Evolutionary conservation across 2,113 vertebrate species (phyloP).

Genomic region (Girardinichthys multiradiatus): DNA sequence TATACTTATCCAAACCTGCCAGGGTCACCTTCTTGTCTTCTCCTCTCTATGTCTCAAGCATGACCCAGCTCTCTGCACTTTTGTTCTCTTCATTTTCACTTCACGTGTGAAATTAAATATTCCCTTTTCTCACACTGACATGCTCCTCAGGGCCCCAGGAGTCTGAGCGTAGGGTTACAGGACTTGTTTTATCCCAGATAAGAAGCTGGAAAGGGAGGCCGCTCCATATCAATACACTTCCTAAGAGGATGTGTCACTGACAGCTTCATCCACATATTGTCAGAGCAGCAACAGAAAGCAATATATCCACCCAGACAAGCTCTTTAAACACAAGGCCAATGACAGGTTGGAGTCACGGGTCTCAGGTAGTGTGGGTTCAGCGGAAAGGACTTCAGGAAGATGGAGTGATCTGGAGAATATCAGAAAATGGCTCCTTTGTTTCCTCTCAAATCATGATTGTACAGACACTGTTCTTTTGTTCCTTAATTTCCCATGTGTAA

Average conservation of each 20-base stretch:
- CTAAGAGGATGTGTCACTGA: slow-evolving; percentile 69
- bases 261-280: slow-evolving; percentile 65
- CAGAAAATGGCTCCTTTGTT: slow-evolving; percentile 22
- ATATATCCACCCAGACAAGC: slow-evolving; percentile 29
- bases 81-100: not conserved
- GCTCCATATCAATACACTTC: slow-evolving; percentile 44
- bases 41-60: slow-evolving; percentile 9
- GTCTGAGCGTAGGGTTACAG: slow-evolving; percentile 29
- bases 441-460: slow-evolving; percentile 33
- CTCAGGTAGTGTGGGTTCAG: not conserved
- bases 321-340: slow-evolving; percentile 36
- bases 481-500: slow-evolving; percentile 33
- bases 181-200: slow-evolving; percentile 65
- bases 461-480: slow-evolving; percentile 40
- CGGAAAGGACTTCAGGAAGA: slow-evolving; percentile 50
- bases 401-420: slow-evolving; percentile 30
- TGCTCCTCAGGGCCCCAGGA: not conserved
- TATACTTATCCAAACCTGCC: slow-evolving; percentile 52
- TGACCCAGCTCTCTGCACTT: not conserved
- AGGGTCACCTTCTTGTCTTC: slow-evolving; percentile 40
- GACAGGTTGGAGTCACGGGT: slow-evolving; percentile 56
- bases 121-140: slow-evolving; percentile 48
- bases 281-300: slow-evolving; percentile 27
- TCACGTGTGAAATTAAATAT: slow-evolving; percentile 4
- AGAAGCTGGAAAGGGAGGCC: slow-evolving; percentile 18